Percentiles rank a stretch among this genome's conserved stretches.
These are phyloP conservation scores for Drosophila novamexicana DNA, from an alignment of 1,140 invertebrate species.

Conservation along the genomic window DNA sequence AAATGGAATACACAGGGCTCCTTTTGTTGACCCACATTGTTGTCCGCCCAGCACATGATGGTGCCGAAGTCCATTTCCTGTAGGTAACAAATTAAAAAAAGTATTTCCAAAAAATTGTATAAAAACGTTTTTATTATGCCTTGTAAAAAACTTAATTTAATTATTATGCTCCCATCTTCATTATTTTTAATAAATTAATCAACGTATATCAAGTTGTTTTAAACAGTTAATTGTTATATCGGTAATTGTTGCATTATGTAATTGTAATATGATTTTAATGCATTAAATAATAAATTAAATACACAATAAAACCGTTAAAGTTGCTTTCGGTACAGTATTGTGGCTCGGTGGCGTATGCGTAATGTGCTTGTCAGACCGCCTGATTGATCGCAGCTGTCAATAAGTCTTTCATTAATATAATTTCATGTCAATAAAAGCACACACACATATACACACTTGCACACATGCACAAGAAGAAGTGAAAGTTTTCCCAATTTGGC, in stretches of 20 bases:
- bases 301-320: constrained; percentile 38
- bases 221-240: constrained; percentile 41
- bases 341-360: constrained; percentile 39
- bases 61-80: constrained; percentile 89
- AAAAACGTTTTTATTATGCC: background rate
- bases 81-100: constrained; percentile 29
- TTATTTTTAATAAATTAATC: constrained; percentile 16
- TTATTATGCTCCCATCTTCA: constrained; percentile 6
- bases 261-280: constrained; percentile 54
- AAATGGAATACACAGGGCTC: constrained; percentile 91
- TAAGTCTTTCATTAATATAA: constrained; percentile 83
- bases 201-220: constrained; percentile 40
- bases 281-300: constrained; percentile 54
- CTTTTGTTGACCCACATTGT: constrained; percentile 88
- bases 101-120: background rate
- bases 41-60: constrained; percentile 88
- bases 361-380: constrained; percentile 56
- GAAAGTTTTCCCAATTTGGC: constrained; percentile 46
- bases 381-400: constrained; percentile 80
- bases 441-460: constrained; percentile 9
- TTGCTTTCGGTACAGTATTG: background rate
- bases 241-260: constrained; percentile 18
- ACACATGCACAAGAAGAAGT: background rate
- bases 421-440: constrained; percentile 64
- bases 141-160: constrained; percentile 15